Base-by-base conservation (phyloP, 2,888 invertebrate genomes). In the Uropetala carovei region DNA sequence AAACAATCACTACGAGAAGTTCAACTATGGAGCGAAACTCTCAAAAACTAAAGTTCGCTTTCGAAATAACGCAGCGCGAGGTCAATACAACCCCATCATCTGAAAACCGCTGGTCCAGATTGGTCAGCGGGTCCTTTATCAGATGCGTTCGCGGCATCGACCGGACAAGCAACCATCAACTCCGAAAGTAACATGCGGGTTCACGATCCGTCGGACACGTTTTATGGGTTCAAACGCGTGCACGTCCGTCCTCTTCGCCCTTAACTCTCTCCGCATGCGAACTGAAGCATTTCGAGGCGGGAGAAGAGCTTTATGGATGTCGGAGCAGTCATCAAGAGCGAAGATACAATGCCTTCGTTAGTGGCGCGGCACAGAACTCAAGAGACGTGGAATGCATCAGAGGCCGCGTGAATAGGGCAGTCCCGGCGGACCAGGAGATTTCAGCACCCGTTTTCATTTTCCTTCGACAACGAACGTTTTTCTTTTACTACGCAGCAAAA, bases 281-380 rank as follows among this genome's bases (percentile, higher is more conserved):
- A 43, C 43, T 43, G 43, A 68, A 8, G 68, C 68, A 64, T 16
- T n/a, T 16, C 13, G 68, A 68, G 68, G 18, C 68, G 18, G 8
- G 68, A n/a, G 68, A 18, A 68, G 22, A 68, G 68, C 68, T 68
- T 68, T 68, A 68, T 68, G 68, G 68, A 68, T 68, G 68, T 68
- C n/a, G 64, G 64, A 64, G 64, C 64, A 7, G n/a, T 68, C 68
- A 14, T 11, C 11, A 18, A n/a, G 43, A 43, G 68, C 68, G 22
- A 68, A 68, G 68, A 18, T 68, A 68, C 68, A 68, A 68, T 68
- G 68, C 68, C 68, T 68, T 68, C 68, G 68, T 68, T 68, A 68
- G 68, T 18, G 68, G 68, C 9, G n/a, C n/a, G 18, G 64, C 7
- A 64, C 64, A 64, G 64, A 68, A 18, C 43, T 43, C 43, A 43